Base-by-base conservation (phyloP, 2,888 invertebrate genomes). In the Tricholauxania praeusta region DNA sequence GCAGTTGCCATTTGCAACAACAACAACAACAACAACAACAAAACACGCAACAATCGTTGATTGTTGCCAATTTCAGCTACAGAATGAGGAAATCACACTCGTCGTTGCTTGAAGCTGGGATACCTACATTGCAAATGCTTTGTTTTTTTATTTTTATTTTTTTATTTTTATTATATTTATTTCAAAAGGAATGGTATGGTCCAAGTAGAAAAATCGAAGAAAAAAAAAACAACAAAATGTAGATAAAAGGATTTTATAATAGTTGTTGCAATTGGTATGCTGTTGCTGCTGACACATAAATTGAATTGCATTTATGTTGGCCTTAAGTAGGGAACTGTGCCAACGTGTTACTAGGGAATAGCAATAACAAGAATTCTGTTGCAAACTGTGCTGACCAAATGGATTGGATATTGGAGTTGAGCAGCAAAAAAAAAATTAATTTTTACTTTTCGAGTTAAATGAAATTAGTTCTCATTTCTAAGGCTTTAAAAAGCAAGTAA, bases 341-440 rank as follows among this genome's bases (percentile, higher is more conserved):
- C 78, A 78, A 75, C 76, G 78, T 78, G 77, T 75, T 78, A 77
- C 74, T 76, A 75, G 75, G 75, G 75, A 73, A 66, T 48, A 32
- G 55, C 57, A 69, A 69, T 53, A 62, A 53, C 63, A 59, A 55
- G 55, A 47, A 17, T 28, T 57, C 14, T 12, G 14, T 57, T 14
- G 57, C 12, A 8, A n/a, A 47, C 14, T 32, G 12, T 55, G 52
- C 53, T 39, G 63, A 12, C 32, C 48, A 47, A 55, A 55, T 39
- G 17, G 4, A 55, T 12, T 66, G 39, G 51, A 22, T 53, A 32
- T 17, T 32, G 57, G n/a, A 28, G 28, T 28, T 28, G 53, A 59
- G 19, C 17, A 53, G 47, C n/a, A 17, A 48, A 48, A 64, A 64
- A 64, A 6, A 17, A 39, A 39, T 10, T 10, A 4, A 39, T 10